Evolutionary conservation across 1,140 invertebrate species (phyloP), one percentile per base, ranked within the genome.

Genomic region (Ruditapes philippinarum): DNA sequence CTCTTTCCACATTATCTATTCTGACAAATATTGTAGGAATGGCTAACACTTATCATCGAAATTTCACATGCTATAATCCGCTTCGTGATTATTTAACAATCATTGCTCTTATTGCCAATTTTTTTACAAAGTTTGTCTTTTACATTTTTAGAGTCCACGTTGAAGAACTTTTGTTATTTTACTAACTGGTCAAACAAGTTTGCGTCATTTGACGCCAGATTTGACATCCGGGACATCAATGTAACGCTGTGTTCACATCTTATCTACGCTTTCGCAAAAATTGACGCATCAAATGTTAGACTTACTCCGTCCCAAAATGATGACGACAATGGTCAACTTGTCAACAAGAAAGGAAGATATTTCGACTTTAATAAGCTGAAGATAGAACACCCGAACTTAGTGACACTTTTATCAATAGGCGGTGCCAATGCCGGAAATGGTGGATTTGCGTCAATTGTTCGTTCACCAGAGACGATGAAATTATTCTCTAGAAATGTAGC

Each of bases 151-250:
- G 86, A 2, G 19, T 3, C 33, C 14, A 31, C 36, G n/a, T 14
- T 88, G 57, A 88, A 88, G 51, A 88, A 73, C 45, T 88, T 88
- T 42, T 99, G 99, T 95, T 99, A 99, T 95, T 97, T 98, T 95
- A 99, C 98, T 0, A 99, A 98, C 90, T 99, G 98, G 98, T 98
- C 98, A 0, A 97, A 97, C 80, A 98, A 98, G 94, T 96, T 98
- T 70, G 97, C 98, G 0, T 98, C 98, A 65, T 96, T 97, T 28
- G 90, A 89, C 17, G 98, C 98, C 7, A 97, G 97, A 94, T 99
- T 99, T 95, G 97, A 97, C 68, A 98, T 98, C 0, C 97, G 98
- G 90, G 97, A 99, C 95, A 97, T 99, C 11, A 98, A 99, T 95
- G 96, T 98, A 0, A 93, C 89, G 28, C 97, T 99, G 0, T 99